Base-by-base conservation (phyloP, 1,140 invertebrate species). In the Neoseiulus cucumeris region DNA sequence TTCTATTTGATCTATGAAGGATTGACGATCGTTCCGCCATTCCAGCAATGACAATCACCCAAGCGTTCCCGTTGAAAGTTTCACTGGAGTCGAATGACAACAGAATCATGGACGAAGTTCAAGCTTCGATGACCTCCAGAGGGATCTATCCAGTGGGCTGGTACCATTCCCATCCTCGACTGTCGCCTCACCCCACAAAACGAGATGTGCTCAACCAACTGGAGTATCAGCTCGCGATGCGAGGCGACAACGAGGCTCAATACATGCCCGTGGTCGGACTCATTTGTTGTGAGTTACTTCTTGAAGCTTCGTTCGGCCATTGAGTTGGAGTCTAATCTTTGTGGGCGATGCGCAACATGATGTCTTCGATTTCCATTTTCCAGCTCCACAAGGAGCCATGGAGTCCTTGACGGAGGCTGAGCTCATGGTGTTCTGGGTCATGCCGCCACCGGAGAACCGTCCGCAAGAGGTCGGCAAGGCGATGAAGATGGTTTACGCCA, bases 121-220 rank as follows among this genome's bases (percentile, higher is more conserved):
- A 84, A 59, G 82, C 84, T 72, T 80, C 82, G 51, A 88, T 95
- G 77, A 84, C 90, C 72, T 83, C 82, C 71, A 80, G 86, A 68
- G 84, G 86, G 65, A 79, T 93, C 29, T 83, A 83, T 29, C 77
- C 94, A 9, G 85, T 95, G 39, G 91, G 91, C 4, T 94, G 91
- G 91, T 96, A 96, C 79, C 91, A 96, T 74, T 92, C 89, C n/a
- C 91, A 95, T 79, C 90, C 91, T 0, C 82, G 84, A 44, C 85
- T 87, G 67, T 83, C 86, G 68, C 86, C 89, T 9, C 86, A 90
- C 68, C 91, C 91, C 9, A 90, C 89, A 18, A 76, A 94, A 0
- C 79, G 87, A 47, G 92, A 96, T 75, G 87, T 92, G 68, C 88
- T 92, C 72, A 83, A 86, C 68, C 92, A 96, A 74, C 78, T 95